A percentile compares a stretch with the other conserved stretches of the same genome.
phyloP scores from a whole-genome alignment of 2,113 vertebrate genomes.

The Hemiscyllium ocellatum region DNA sequence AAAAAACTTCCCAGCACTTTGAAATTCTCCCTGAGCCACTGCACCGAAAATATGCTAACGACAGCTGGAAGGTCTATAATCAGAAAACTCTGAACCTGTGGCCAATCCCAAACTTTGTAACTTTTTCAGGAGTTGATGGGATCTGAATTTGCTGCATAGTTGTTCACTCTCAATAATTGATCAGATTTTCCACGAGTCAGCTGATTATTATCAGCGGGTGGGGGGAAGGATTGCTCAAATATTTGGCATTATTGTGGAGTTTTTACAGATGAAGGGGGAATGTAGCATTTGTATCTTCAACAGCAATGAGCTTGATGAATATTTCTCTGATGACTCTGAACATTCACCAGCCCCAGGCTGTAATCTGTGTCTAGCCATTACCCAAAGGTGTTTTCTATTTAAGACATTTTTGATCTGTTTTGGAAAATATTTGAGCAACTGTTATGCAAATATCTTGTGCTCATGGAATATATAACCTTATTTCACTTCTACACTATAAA shows the following conservation, averaged over 20 bases:
- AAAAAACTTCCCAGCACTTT: slow-evolving; percentile 71
- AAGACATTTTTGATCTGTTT: slow-evolving; percentile 34
- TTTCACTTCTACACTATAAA: not conserved
- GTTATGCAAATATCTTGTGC: not conserved
- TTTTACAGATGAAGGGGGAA: slow-evolving; percentile 75
- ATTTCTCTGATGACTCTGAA: slow-evolving; percentile 73
- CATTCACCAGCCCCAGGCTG: slow-evolving; percentile 48
- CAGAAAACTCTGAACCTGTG: slow-evolving; percentile 58
- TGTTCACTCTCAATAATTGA: slow-evolving; percentile 39
- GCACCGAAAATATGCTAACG: slow-evolving; percentile 58
- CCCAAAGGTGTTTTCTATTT: slow-evolving; percentile 16
- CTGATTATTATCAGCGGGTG: slow-evolving; percentile 46
- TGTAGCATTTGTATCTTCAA: slow-evolving; percentile 73
- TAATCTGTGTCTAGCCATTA: not conserved
- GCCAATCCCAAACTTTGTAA: slow-evolving; percentile 45
- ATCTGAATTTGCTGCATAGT: not conserved
- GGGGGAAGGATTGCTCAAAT: slow-evolving; percentile 35
- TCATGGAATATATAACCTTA: not conserved
- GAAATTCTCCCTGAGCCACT: slow-evolving; percentile 57
- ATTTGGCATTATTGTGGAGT: slow-evolving; percentile 55
- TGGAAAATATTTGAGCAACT: slow-evolving; percentile 33
- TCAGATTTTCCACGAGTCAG: slow-evolving; percentile 51
- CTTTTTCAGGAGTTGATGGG: not conserved
- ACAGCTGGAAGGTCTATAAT: slow-evolving; percentile 78
- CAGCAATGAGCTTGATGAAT: slow-evolving; percentile 72